phyloP scores from a whole-genome alignment of 2,113 vertebrate genomes.

The Sebastes schlegelii region DNA sequence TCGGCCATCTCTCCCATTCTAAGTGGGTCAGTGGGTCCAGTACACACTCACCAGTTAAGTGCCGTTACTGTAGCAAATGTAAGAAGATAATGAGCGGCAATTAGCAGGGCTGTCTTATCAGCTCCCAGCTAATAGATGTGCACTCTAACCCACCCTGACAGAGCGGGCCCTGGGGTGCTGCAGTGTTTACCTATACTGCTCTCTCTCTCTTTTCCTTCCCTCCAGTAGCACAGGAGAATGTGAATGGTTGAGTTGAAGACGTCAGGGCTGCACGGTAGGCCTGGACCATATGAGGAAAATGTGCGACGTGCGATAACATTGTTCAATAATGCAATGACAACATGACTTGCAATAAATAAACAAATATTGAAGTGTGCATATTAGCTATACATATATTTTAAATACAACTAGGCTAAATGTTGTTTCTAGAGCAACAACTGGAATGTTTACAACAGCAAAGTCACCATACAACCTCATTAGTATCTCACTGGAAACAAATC shows the following conservation, averaged over 20 bases:
- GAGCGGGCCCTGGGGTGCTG: conserved; percentile 33
- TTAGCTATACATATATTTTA: too few relatives aligned
- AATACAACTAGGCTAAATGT: too few relatives aligned
- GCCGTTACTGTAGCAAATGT: conserved; percentile 32
- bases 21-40: conserved; percentile 50
- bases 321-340: too few relatives aligned
- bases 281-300: too few relatives aligned
- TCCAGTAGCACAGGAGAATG: not conserved
- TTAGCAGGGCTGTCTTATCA: conserved; percentile 54
- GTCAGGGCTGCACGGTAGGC: conserved; percentile 17
- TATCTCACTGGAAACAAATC: too few relatives aligned
- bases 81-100: conserved; percentile 48
- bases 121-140: conserved; percentile 48
- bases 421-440: too few relatives aligned
- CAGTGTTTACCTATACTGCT: conserved; percentile 30
- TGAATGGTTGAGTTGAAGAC: not conserved
- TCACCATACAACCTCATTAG: too few relatives aligned
- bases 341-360: too few relatives aligned
- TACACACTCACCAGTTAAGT: conserved; percentile 27
- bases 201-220: not conserved
- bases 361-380: too few relatives aligned
- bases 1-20: conserved; percentile 9
- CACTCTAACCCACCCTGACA: conserved; percentile 45
- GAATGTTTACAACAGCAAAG: too few relatives aligned
- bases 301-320: too few relatives aligned